Evolutionary conservation across 30 jellyfish, hydroid and myxozoan genomes (phyloP).

Genomic region (Hydractinia echinata): DNA sequence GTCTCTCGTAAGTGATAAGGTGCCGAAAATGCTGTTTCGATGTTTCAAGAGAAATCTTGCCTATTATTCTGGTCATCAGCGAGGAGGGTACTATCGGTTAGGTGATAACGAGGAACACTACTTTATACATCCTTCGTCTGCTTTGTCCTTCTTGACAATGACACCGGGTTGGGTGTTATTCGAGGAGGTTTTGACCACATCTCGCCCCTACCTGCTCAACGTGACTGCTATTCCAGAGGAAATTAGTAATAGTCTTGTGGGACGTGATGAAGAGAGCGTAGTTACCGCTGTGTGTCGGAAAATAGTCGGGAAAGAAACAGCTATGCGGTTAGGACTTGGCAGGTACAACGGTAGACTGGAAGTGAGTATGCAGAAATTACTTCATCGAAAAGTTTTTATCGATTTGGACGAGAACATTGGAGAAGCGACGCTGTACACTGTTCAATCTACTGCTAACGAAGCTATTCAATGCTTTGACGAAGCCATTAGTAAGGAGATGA

Average conservation of each 20-base stretch:
- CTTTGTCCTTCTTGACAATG: slow-evolving; percentile 30
- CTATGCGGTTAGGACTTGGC: slow-evolving; percentile 26
- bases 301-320: slow-evolving; percentile 16
- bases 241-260: background rate
- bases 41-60: slow-evolving; percentile 40
- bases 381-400: background rate
- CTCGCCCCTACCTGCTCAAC: slow-evolving; percentile 28
- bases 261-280: background rate
- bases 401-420: slow-evolving; percentile 23
- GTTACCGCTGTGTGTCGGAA: background rate
- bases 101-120: slow-evolving; percentile 19
- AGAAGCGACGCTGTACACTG: background rate
- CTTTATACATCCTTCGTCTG: slow-evolving; percentile 55
- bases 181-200: slow-evolving; percentile 43
- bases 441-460: background rate
- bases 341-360: background rate
- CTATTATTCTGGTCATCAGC: slow-evolving; percentile 41
- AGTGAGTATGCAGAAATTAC: background rate
- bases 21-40: slow-evolving; percentile 21
- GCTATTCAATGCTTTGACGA: background rate
- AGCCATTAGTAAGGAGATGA: background rate
- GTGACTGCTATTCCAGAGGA: slow-evolving; percentile 27
- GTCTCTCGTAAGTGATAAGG: background rate
- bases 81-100: slow-evolving; percentile 42
- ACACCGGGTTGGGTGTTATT: slow-evolving; percentile 45